Base-by-base conservation (phyloP, 2,888 invertebrate species). In the Vanessa cardui region DNA sequence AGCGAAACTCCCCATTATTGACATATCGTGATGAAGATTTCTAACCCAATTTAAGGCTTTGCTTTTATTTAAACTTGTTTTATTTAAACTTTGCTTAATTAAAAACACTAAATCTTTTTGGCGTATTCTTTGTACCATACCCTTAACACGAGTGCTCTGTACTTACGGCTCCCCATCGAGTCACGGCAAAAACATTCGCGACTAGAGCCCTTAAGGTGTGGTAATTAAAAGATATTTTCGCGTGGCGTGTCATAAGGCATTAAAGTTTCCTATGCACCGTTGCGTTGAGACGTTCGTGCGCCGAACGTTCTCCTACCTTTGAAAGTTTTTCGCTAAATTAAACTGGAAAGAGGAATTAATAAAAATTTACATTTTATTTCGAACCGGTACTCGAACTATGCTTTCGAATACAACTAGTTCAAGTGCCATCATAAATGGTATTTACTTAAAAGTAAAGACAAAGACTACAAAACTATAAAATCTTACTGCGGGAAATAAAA, bases 211-310 rank as follows among this genome's bases (percentile, higher is more conserved):
- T 92, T 88, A 90, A 83, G 80, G 73, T 77, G 77, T 82, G 85
- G 84, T 83, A 88, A 88, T 89, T 89, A 90, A 87, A 88, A 84
- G 82, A 84, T 83, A 85, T 81, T 86, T 90, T 90, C 86, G 89
- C 87, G 81, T 86, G 89, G 86, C 88, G 81, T 83, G 83, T 84
- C 89, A 87, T 79, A 84, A 83, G 83, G 78, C 75, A n/a, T 54
- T 75, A 77, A 82, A 82, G 82, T 81, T 83, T 77, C 76, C 75
- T 75, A 80, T 80, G 83, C 86, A 77, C 81, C 82, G 83, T 72
- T 81, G 84, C 83, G 80, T 78, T 77, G 80, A 80, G 81, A 83
- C 83, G 82, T 79, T 81, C 77, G 75, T 75, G 74, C 73, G 78
- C 77, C 73, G 77, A 81, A 82, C 80, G 80, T 84, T 83, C n/a